These are phyloP conservation scores for Numenius phaeopus DNA, from an alignment of 2,797 vertebrate genomes.

Conservation along the genomic window DNA sequence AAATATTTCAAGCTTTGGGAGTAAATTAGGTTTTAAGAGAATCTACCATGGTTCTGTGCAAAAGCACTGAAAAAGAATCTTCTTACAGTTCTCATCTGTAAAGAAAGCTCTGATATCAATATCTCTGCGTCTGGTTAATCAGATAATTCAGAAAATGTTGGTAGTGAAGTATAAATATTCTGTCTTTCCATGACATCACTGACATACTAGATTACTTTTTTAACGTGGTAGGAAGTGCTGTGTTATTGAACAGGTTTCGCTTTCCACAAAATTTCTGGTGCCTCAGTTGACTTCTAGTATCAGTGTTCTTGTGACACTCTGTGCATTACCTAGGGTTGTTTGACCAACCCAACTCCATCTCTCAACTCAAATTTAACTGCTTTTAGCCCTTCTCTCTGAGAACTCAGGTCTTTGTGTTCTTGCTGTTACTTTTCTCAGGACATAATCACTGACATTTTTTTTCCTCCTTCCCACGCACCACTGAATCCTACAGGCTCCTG, in stretches of 20 bases:
- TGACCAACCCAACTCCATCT: background rate
- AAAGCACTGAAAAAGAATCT: background rate
- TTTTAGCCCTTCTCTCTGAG: background rate
- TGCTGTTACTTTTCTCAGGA: background rate
- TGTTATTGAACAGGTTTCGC: background rate
- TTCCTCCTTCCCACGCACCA: accelerated
- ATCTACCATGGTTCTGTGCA: background rate
- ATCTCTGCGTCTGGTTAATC: background rate
- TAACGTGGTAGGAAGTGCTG: background rate
- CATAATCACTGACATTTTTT: background rate
- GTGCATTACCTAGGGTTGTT: background rate
- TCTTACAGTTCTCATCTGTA: background rate
- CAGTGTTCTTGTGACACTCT: background rate
- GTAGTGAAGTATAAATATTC: background rate
- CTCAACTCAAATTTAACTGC: background rate
- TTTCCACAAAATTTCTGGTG: background rate
- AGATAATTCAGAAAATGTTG: background rate
- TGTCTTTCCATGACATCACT: background rate
- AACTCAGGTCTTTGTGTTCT: background rate
- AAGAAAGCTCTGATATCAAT: background rate
- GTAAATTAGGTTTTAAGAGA: background rate
- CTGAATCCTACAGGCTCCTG: background rate
- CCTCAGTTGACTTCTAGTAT: background rate
- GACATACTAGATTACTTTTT: background rate
- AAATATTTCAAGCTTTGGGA: background rate